Conservation (phyloP, 2,113 vertebrate species). For the Lophotis ruficrista region DNA sequence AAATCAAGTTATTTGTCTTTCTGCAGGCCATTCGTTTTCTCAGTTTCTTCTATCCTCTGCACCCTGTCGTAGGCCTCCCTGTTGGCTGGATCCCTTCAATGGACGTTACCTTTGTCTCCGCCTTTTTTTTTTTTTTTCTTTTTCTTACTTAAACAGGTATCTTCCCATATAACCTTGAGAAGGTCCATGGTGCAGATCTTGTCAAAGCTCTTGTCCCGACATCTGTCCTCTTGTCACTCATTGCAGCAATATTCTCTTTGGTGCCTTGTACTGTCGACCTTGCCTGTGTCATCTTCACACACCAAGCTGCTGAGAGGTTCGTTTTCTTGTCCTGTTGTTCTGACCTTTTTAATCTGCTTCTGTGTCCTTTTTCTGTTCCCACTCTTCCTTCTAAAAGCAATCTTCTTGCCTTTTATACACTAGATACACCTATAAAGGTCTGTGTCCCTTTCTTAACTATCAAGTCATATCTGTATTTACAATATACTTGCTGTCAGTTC, state of each 20-base stretch:
- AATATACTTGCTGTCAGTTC: not conserved
- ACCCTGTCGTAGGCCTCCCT: not conserved
- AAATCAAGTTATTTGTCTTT: not conserved
- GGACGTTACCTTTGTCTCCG: not conserved
- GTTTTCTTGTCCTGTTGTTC: not conserved
- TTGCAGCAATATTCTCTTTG: not conserved
- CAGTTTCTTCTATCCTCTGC: not conserved
- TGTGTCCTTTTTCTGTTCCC: not conserved
- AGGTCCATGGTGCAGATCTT: not conserved
- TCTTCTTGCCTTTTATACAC: not conserved
- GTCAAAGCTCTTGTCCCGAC: not conserved
- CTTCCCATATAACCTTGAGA: not conserved
- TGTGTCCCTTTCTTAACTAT: not conserved
- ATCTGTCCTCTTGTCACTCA: not conserved
- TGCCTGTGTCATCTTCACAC: constrained; percentile 6
- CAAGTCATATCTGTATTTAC: not conserved
- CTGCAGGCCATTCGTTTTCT: not conserved
- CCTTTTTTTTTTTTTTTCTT: not conserved
- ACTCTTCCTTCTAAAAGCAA: constrained; percentile 57
- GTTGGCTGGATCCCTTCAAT: not conserved
- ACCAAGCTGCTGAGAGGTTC: constrained; percentile 52
- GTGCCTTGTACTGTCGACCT: not conserved
- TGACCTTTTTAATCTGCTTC: constrained; percentile 12
- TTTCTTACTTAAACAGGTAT: not conserved
- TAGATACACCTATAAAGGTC: not conserved